Evolutionary conservation across 2,888 invertebrate species (phyloP).

Genomic region (Megamerina dolium): DNA sequence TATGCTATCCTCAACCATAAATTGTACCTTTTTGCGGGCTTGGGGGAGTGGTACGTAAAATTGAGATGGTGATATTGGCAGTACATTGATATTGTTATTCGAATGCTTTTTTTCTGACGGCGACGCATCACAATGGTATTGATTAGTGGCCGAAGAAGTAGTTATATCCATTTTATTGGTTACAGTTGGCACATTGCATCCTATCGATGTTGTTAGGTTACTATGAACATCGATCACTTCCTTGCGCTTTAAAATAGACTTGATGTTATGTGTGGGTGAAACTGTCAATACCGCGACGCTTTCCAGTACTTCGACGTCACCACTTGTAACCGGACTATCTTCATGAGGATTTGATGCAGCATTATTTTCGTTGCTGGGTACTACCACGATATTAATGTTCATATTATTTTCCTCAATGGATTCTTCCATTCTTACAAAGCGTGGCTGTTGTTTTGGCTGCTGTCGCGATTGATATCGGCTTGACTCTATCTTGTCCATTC

Average conservation of each 20-base stretch:
- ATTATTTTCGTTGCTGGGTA: constrained; percentile 12
- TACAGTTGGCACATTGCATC: constrained; percentile 4
- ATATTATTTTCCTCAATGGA: no score
- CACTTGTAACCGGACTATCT: no score
- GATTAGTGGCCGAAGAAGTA: constrained; percentile 7
- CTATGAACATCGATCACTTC: constrained; percentile 25
- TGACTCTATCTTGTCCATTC: no score
- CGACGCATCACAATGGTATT: no score
- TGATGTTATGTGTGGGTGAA: constrained; percentile 48
- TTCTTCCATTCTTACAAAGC: constrained; percentile 21
- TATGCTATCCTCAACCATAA: constrained; percentile 60
- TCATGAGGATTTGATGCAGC: no score
- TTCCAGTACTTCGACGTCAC: constrained; percentile 12
- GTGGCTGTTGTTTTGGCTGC: constrained; percentile 44
- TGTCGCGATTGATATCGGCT: constrained; percentile 28
- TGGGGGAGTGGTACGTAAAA: constrained; percentile 40
- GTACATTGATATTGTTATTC: constrained; percentile 15
- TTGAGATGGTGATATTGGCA: constrained; percentile 36
- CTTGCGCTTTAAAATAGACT: constrained; percentile 58
- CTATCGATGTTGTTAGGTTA: constrained; percentile 4
- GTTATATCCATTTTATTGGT: constrained; percentile 6
- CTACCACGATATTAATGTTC: no score
- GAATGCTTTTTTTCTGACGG: no score
- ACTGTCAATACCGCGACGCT: constrained; percentile 31
- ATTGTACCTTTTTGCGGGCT: constrained; percentile 63